Percentiles rank a stretch among this genome's conserved stretches.
Evolutionary conservation across 2,888 invertebrate genomes (phyloP).

Genomic region (Priocnemis perturbator): DNA sequence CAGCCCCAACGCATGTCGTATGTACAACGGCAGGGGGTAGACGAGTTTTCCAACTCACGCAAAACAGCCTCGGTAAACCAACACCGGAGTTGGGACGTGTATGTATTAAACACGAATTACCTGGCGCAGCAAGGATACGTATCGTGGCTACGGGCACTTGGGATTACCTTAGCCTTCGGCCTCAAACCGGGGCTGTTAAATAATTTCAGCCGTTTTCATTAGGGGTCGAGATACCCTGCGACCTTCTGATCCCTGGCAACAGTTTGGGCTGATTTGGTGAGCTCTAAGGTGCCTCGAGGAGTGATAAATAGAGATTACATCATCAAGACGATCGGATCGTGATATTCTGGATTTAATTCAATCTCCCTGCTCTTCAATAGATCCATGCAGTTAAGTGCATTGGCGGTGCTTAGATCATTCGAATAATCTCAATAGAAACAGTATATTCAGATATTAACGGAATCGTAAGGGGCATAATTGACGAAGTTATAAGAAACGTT

Average conservation of each 20-base stretch:
- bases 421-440: too few relatives aligned
- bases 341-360: too few relatives aligned
- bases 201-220: slow-evolving; percentile 40
- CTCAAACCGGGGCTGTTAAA: slow-evolving; percentile 28
- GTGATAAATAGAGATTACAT: slow-evolving; percentile 6
- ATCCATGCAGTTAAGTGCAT: too few relatives aligned
- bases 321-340: too few relatives aligned
- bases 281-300: not conserved
- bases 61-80: too few relatives aligned
- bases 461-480: too few relatives aligned
- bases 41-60: too few relatives aligned
- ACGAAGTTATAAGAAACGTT: too few relatives aligned
- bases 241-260: slow-evolving; percentile 6
- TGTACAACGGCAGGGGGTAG: too few relatives aligned
- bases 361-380: too few relatives aligned
- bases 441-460: too few relatives aligned
- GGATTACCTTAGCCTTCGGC: slow-evolving; percentile 32
- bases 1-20: not conserved
- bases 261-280: not conserved
- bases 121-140: slow-evolving; percentile 7
- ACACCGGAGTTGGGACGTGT: not conserved
- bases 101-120: slow-evolving; percentile 20
- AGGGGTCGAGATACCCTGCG: slow-evolving; percentile 11
- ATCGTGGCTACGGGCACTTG: slow-evolving; percentile 17
- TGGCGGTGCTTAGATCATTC: too few relatives aligned